These are phyloP conservation scores for Palythoa grandiflora DNA, from an alignment of 92 coral and sea anemone species.

Conservation along the genomic window DNA sequence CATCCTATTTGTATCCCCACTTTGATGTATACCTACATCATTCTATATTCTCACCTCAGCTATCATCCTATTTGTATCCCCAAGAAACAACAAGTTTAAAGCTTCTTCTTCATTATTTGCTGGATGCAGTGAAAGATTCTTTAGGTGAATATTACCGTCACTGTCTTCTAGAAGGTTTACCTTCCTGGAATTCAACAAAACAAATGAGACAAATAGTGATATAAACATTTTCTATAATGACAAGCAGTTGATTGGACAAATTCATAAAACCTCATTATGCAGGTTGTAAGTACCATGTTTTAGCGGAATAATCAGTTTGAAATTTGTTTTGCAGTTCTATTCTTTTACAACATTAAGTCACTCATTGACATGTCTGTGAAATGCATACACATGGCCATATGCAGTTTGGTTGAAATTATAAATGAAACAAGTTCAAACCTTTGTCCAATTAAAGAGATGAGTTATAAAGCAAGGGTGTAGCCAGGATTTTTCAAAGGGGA, in stretches of 20 bases:
- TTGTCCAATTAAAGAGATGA: too few species aligned
- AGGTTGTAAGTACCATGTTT: too few species aligned
- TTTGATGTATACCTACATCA: too few species aligned
- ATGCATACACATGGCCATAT: neutral
- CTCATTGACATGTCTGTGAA: neutral
- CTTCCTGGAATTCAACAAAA: conserved; percentile 64
- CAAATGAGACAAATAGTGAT: neutral
- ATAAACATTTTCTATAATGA: neutral
- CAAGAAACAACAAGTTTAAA: conserved; percentile 92
- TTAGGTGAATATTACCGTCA: conserved; percentile 88
- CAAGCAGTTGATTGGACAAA: neutral
- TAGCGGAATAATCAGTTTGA: neutral
- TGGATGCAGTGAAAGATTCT: conserved; percentile 92
- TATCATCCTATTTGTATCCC: conserved; percentile 98
- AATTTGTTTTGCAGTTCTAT: neutral
- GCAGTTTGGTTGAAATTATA: too few species aligned
- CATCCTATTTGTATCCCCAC: too few species aligned
- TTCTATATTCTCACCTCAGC: conserved; percentile 79
- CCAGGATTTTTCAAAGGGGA: too few species aligned
- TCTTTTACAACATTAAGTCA: neutral
- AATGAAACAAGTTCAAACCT: too few species aligned
- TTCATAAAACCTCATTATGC: too few species aligned
- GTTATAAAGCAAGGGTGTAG: too few species aligned
- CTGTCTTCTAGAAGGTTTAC: conserved; percentile 93
- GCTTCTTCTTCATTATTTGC: conserved; percentile 98